Evolutionary conservation across 1,140 invertebrate species (phyloP), one percentile per base, ranked within the genome.

Genomic region (Macrocentrus cingulum): DNA sequence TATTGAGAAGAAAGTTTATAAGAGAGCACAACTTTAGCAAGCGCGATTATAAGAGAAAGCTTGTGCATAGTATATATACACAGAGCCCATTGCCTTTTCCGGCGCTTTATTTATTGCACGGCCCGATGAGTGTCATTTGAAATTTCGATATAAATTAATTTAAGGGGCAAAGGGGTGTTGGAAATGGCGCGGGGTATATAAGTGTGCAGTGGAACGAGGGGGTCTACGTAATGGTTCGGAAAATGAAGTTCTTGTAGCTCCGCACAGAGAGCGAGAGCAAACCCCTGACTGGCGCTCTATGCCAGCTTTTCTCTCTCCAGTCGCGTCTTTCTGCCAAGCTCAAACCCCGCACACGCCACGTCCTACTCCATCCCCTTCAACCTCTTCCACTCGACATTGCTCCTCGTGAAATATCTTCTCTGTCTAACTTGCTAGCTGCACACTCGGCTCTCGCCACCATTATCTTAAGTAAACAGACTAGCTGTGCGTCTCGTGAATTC

Each of bases 111-210:
- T 75, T 77, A 75, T 68, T 63, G 67, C 62, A 63, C 64, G 56
- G 64, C 51, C 53, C 67, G 70, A 76, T 69, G 69, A 73, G 70
- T 71, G 74, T 76, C 74, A 71, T 75, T 76, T 72, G 74, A 77
- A 77, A 76, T 77, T 76, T 76, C 69, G 70, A 75, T 74, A 71
- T 74, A 75, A 76, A 77, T 77, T 75, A 76, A 77, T 77, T 76
- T 74, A 73, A 69, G 65, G 62, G 65, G 54, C 57, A 70, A 74
- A 71, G 66, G 67, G 61, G 68, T 76, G 70, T n/a, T n/a, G n/a
- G n/a, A n/a, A n/a, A n/a, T 69, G 56, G 41, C 49, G 56, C 18
- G 37, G 50, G 59, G 51, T 48, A n/a, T n/a, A 48, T n/a, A n/a
- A 25, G 19, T 6, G 18, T 36, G 59, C 58, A 63, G 63, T 66